phyloP scores from a whole-genome alignment of 2,797 vertebrate species.

The Oophaga sylvatica region DNA sequence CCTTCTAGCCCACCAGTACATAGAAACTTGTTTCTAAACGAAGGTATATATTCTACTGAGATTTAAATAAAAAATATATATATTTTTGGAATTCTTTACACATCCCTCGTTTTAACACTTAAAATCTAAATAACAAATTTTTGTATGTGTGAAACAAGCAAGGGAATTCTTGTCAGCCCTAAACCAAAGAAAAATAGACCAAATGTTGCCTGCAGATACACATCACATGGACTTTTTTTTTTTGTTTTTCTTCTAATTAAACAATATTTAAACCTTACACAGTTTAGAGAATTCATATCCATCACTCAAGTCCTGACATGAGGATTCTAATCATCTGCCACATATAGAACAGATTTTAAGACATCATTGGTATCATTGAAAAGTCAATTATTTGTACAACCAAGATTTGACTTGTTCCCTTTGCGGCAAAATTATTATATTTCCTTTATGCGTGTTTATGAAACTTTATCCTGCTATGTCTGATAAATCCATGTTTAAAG shows the following conservation, averaged over 20 bases:
- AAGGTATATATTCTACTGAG: neutral
- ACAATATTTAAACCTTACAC: constrained; percentile 32
- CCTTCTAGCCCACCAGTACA: too few relatives aligned
- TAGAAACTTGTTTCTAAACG: neutral
- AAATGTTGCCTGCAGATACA: constrained; percentile 42
- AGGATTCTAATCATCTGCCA: constrained; percentile 40
- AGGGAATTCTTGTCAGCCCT: constrained; percentile 46
- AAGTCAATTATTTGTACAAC: constrained; percentile 30
- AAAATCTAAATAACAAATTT: constrained; percentile 48
- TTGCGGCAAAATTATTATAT: constrained; percentile 1
- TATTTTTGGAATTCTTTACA: constrained; percentile 50
- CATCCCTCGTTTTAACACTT: constrained; percentile 39
- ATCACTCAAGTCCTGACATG: constrained; percentile 9
- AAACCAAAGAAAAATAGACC: constrained; percentile 26
- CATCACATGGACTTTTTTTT: constrained; percentile 26
- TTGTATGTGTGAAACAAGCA: constrained; percentile 48
- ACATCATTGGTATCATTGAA: constrained; percentile 28
- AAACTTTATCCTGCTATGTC: neutral
- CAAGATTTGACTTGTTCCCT: constrained; percentile 12
- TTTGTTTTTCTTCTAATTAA: constrained; percentile 34
- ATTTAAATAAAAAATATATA: neutral
- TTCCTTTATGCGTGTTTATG: neutral
- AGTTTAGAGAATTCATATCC: constrained; percentile 34
- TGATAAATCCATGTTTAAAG: neutral
- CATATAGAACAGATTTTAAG: constrained; percentile 28